These are phyloP conservation scores for Vulpes vulpes DNA, from an alignment of 2,113 vertebrate species.

Conservation along the genomic window DNA sequence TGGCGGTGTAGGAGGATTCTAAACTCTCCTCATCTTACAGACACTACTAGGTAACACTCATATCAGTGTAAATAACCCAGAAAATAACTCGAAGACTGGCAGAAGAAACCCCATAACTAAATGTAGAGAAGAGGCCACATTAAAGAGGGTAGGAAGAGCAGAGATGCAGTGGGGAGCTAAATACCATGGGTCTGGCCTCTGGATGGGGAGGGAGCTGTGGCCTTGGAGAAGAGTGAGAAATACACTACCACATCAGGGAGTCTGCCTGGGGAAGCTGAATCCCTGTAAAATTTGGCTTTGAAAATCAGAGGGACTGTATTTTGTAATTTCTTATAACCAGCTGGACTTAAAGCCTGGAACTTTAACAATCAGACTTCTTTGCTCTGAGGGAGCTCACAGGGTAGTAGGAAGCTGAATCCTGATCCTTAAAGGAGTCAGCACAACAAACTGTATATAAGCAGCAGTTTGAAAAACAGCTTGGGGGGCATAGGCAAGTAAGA, in stretches of 20 bases:
- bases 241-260: background rate
- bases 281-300: background rate
- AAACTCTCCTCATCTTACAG: background rate
- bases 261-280: background rate
- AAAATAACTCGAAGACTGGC: background rate
- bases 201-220: background rate
- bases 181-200: background rate
- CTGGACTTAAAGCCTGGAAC: background rate
- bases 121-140: background rate
- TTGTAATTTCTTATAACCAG: background rate
- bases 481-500: background rate
- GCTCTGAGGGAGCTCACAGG: background rate
- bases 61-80: background rate
- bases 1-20: background rate
- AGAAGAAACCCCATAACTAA: background rate
- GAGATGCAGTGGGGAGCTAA: background rate
- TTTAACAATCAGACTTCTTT: background rate
- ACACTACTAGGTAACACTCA: background rate
- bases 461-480: background rate
- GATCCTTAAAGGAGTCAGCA: background rate
- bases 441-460: background rate
- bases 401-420: background rate
- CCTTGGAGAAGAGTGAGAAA: background rate
- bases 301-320: background rate
- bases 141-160: background rate